Evolutionary conservation across 2,888 invertebrate species (phyloP).

Genomic region (Ptychoptera albimana): DNA sequence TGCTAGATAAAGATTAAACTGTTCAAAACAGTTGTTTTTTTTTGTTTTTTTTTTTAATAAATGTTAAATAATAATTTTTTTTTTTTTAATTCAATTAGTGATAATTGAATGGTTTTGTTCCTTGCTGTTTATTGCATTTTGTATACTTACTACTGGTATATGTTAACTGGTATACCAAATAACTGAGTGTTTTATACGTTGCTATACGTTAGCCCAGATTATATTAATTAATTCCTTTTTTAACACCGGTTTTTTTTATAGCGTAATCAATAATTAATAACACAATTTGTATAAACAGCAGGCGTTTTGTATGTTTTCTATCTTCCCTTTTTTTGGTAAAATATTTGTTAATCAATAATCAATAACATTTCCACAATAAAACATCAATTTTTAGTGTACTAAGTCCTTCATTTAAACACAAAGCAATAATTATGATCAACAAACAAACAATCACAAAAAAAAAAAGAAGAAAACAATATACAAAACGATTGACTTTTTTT

Average conservation of each 20-base stretch:
- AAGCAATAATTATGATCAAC: neutral
- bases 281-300: no score
- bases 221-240: no score
- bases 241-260: no score
- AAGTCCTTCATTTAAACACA: neutral
- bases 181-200: neutral
- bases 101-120: neutral
- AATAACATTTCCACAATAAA: neutral
- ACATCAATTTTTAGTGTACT: neutral
- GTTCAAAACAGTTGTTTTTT: neutral
- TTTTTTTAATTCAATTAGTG: neutral
- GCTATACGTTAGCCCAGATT: no score
- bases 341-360: neutral
- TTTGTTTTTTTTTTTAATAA: no score
- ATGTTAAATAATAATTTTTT: neutral
- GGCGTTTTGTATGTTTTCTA: neutral
- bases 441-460: neutral
- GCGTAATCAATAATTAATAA: no score
- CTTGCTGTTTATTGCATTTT: neutral
- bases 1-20: neutral
- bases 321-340: constrained; percentile 1
- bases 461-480: no score
- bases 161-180: neutral
- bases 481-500: constrained; percentile 11
- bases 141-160: no score